phyloP scores from a whole-genome alignment of 2,113 vertebrate genomes.

The Aegotheles bennettii region DNA sequence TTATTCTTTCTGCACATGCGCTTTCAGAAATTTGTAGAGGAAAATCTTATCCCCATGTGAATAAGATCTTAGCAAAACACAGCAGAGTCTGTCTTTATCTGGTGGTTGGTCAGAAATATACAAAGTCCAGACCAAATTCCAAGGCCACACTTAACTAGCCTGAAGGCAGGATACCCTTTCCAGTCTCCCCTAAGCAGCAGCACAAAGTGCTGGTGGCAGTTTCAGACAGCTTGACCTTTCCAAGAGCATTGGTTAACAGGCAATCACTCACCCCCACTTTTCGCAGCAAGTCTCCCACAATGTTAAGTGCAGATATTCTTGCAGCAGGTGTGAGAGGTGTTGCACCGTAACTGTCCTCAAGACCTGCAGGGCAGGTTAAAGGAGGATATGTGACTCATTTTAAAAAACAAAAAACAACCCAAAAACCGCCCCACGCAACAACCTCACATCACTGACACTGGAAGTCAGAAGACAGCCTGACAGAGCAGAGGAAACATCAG shows the following conservation, averaged over 20 bases:
- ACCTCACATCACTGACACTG: too few relatives aligned
- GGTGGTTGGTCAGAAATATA: neutral
- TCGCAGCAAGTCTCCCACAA: slow-evolving; percentile 91
- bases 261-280: slow-evolving; percentile 89
- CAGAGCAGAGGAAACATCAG: neutral
- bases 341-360: slow-evolving; percentile 79
- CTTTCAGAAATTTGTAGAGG: neutral
- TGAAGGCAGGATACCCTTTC: neutral
- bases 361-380: slow-evolving; percentile 43
- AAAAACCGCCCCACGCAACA: too few relatives aligned
- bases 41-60: neutral
- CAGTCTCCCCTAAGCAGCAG: neutral
- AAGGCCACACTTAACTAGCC: neutral
- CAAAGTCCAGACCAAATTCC: neutral
- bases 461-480: neutral
- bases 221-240: neutral
- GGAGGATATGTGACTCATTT: neutral
- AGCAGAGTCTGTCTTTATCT: neutral
- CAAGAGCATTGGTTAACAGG: neutral
- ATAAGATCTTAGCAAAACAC: neutral
- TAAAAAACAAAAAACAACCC: neutral
- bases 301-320: slow-evolving; percentile 95
- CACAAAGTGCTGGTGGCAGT: neutral
- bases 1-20: neutral
- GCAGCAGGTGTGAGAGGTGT: slow-evolving; percentile 93